Conservation (phyloP, 1,140 invertebrate species). For the Drosophila pectinifera region DNA sequence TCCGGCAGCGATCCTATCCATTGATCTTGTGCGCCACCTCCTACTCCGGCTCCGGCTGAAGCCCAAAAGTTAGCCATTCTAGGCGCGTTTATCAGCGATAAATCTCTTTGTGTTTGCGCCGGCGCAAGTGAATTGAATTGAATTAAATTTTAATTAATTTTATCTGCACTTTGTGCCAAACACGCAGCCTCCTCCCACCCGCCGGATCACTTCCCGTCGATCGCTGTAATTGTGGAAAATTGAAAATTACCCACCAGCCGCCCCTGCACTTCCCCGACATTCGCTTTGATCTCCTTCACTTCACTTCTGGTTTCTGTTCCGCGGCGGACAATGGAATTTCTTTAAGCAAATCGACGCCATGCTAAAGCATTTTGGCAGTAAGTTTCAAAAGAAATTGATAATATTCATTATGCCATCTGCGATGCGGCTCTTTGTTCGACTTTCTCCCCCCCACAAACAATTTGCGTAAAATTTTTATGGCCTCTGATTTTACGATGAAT, state of each 20-base stretch:
- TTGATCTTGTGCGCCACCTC: conserved; percentile 62
- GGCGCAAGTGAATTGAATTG: conserved; percentile 81
- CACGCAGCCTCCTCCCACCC: conserved; percentile 13
- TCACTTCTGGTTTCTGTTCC: conserved; percentile 68
- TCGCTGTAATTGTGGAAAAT: conserved; percentile 78
- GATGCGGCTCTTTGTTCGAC: conserved; percentile 8
- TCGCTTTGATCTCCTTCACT: conserved; percentile 72
- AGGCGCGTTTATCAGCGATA: conserved; percentile 81
- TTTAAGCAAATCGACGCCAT: conserved; percentile 83
- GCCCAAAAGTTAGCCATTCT: conserved; percentile 70
- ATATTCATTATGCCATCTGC: conserved; percentile 62
- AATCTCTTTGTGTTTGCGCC: conserved; percentile 83
- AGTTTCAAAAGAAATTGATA: conserved; percentile 84
- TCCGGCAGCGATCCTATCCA: conserved; percentile 24
- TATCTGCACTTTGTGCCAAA: conserved; percentile 74
- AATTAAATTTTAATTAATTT: conserved; percentile 85
- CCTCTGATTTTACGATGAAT: conserved; percentile 70
- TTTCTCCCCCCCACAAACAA: conserved; percentile 48
- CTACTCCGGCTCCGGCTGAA: neutral
- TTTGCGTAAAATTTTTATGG: conserved; percentile 72
- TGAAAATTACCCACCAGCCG: conserved; percentile 59
- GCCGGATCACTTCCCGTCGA: conserved; percentile 52
- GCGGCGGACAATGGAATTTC: conserved; percentile 65
- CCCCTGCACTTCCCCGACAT: neutral
- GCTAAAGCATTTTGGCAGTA: conserved; percentile 83